Percentiles rank a stretch among this genome's conserved stretches.
These are phyloP conservation scores for Schizaphis graminum DNA, from an alignment of 2,888 invertebrate genomes.

Conservation along the genomic window DNA sequence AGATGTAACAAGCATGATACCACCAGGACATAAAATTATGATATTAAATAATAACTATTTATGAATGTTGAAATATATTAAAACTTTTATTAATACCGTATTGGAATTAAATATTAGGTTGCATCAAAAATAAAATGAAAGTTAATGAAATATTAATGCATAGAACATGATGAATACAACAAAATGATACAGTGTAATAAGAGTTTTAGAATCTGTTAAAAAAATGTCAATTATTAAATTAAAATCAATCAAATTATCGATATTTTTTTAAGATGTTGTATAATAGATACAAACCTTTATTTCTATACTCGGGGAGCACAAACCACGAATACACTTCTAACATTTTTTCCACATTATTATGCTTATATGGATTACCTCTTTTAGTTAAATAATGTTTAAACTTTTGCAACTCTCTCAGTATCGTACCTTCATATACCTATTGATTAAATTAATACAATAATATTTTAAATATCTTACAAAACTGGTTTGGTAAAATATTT, in stretches of 20 bases:
- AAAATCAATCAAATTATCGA: background rate
- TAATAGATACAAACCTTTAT: conserved; percentile 33
- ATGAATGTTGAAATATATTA: background rate
- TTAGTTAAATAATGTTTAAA: conserved; percentile 44
- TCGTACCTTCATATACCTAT: conserved; percentile 42
- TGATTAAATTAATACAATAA: background rate
- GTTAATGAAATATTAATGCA: background rate
- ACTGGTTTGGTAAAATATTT: background rate
- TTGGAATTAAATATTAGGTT: background rate
- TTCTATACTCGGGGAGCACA: conserved; percentile 34
- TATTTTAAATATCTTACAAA: background rate
- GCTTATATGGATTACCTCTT: conserved; percentile 12
- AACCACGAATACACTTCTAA: conserved; percentile 53
- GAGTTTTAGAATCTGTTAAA: background rate
- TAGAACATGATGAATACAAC: background rate
- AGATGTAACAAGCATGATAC: background rate
- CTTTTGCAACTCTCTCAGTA: conserved; percentile 26
- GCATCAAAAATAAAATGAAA: background rate
- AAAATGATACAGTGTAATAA: background rate
- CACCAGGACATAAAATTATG: background rate
- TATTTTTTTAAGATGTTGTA: background rate
- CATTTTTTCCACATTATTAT: background rate
- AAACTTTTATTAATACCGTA: background rate
- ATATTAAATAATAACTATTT: background rate
- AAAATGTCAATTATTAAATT: background rate